Evolutionary conservation across 2,113 vertebrate genomes (phyloP).

Genomic region (Dendropsophus ebraccatus): DNA sequence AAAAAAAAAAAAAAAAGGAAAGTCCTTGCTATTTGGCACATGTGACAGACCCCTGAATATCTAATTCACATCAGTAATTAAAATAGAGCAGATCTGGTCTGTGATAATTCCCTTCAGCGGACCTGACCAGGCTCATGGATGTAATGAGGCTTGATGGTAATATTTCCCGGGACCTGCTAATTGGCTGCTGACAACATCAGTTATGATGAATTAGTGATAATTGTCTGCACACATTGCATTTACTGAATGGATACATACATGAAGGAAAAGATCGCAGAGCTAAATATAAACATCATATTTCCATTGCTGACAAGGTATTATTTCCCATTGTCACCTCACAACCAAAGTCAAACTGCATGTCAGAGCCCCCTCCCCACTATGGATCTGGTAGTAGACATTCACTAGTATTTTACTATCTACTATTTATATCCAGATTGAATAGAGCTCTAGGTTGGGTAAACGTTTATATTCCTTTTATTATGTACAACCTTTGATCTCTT

Average conservation of each 20-base stretch:
- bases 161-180: conserved; percentile 17
- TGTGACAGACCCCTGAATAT: neutral
- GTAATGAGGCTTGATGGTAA: conserved; percentile 44
- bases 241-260: neutral
- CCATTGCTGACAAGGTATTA: neutral
- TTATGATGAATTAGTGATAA: conserved; percentile 45
- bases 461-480: no score
- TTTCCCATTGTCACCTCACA: conserved; percentile 4
- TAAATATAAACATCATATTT: conserved; percentile 29
- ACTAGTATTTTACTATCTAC: neutral
- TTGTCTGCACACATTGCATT: conserved; percentile 20
- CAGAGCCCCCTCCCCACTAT: no score
- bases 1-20: no score
- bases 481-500: no score
- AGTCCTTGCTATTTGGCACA: no score
- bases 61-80: neutral
- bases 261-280: neutral
- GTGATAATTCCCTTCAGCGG: conserved; percentile 23
- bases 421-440: neutral
- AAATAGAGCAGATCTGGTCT: neutral
- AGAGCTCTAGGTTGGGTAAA: no score
- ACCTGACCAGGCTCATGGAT: conserved; percentile 18
- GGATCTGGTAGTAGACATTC: neutral
- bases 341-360: neutral
- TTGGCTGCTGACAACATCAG: conserved; percentile 33